Conservation (phyloP, 1,140 invertebrate genomes). For the Teleopsis dalmanni region DNA sequence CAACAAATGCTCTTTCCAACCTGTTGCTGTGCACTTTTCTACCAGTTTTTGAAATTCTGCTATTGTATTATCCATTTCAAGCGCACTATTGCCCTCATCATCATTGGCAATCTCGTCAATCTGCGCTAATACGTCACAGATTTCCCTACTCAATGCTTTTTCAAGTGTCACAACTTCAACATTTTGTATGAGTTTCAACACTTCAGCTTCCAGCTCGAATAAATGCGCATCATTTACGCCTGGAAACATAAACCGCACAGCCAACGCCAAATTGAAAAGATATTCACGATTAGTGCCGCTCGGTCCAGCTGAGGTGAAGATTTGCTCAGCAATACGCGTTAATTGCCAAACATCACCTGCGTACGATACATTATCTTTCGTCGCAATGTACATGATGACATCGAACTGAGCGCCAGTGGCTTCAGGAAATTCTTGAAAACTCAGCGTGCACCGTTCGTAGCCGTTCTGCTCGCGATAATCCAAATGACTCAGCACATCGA, state of each 20-base stretch:
- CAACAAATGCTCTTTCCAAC: conserved; percentile 25
- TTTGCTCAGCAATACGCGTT: conserved; percentile 70
- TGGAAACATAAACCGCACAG: conserved; percentile 68
- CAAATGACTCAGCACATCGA: conserved; percentile 68
- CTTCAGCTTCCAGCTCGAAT: conserved; percentile 58
- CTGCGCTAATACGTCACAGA: conserved; percentile 15
- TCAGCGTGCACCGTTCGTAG: conserved; percentile 61
- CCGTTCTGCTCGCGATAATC: conserved; percentile 87
- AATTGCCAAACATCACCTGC: conserved; percentile 56
- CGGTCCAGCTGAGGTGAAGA: conserved; percentile 62
- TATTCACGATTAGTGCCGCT: conserved; percentile 87
- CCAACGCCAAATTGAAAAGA: conserved; percentile 71
- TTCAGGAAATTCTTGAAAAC: conserved; percentile 60
- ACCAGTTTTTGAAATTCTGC: conserved; percentile 19
- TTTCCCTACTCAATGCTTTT: conserved; percentile 20
- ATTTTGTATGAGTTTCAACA: conserved; percentile 31
- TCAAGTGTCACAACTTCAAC: conserved; percentile 44
- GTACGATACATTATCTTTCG: conserved; percentile 68
- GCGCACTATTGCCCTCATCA: background rate
- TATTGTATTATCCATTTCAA: conserved; percentile 3
- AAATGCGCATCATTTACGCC: conserved; percentile 66
- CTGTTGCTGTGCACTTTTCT: conserved; percentile 15
- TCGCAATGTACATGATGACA: conserved; percentile 78
- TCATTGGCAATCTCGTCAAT: background rate
- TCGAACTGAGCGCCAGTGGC: conserved; percentile 50